Evolutionary conservation across 1,140 invertebrate species (phyloP), one percentile per base, ranked within the genome.

Genomic region (Pomacea maculata): DNA sequence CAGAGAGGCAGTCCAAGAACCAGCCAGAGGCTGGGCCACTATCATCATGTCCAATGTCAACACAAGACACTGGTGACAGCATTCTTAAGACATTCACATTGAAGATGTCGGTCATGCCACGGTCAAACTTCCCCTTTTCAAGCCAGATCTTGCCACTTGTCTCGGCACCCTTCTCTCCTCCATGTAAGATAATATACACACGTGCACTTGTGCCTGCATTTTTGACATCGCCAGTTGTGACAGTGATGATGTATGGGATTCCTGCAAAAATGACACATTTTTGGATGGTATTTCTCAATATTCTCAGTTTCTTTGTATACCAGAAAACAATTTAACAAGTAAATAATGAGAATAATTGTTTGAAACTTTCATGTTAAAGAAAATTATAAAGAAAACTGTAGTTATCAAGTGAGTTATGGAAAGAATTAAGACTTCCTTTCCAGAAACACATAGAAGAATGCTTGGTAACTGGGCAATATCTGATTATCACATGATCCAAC

Each of bases 41-140:
- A 81, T 91, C 88, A 82, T 92, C 91, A 83, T 92, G 91, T 14
- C 91, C 91, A 21, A 92, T 84, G 52, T 91, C 90, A 61, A 92
- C 82, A 67, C 85, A 83, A 17, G 88, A 84, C 19, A 92, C 78
- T 0, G 91, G 91, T 83, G 90, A 91, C 34, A 92, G 34, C 85
- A 87, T 83, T 54, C 86, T 86, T 19, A 84, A 84, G 15, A 91
- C 83, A 34, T 89, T 88, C 57, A 92, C 85, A 64, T 89, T 88
- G 80, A 91, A 91, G 19, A 89, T 87, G 82, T 91, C 88, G 8
- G 89, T 90, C 76, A 85, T 86, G 57, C 86, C 88, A 57, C 87
- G 81, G 72, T 90, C 85, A 83, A 92, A 92, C 52, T 89, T 88
- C 5, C 91, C 89, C 45, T 83, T 83, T 15, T 88, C 86, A 75